Evolutionary conservation across 2,113 vertebrate genomes (phyloP).

Genomic region (Piaya cayana): DNA sequence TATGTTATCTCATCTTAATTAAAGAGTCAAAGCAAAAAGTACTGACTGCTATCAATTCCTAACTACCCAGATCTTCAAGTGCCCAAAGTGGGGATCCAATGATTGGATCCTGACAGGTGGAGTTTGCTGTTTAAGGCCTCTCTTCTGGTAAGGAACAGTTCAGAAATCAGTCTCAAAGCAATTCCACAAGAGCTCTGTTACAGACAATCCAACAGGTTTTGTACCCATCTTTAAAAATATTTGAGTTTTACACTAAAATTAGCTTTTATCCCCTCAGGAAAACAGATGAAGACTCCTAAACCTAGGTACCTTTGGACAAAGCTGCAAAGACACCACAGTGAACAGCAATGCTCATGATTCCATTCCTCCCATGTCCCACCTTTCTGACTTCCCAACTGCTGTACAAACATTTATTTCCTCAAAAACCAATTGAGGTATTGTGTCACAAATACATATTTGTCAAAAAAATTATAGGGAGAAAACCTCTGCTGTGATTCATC

Average conservation of each 20-base stretch:
- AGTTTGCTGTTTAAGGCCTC: accelerated
- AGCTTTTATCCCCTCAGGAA: not conserved
- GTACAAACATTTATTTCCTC: not conserved
- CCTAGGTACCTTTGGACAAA: not conserved
- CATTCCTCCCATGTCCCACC: not conserved
- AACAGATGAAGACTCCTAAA: not conserved
- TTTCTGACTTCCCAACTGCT: not conserved
- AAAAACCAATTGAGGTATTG: not conserved
- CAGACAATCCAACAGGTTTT: not conserved
- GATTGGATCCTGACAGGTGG: accelerated
- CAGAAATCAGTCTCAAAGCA: not conserved
- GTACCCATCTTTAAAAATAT: not conserved
- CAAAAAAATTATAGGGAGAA: not conserved
- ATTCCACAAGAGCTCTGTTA: not conserved
- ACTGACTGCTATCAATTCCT: not conserved
- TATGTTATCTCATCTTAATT: not conserved
- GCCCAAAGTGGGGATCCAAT: not conserved
- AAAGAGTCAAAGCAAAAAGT: not conserved
- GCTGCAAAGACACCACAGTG: not conserved
- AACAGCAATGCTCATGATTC: accelerated
- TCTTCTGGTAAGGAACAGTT: not conserved
- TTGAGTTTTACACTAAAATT: not conserved
- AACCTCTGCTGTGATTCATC: not conserved
- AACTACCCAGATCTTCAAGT: not conserved
- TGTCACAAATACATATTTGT: not conserved